phyloP scores from a whole-genome alignment of 2,888 invertebrate species.

The Synanthedon tipuliformis region DNA sequence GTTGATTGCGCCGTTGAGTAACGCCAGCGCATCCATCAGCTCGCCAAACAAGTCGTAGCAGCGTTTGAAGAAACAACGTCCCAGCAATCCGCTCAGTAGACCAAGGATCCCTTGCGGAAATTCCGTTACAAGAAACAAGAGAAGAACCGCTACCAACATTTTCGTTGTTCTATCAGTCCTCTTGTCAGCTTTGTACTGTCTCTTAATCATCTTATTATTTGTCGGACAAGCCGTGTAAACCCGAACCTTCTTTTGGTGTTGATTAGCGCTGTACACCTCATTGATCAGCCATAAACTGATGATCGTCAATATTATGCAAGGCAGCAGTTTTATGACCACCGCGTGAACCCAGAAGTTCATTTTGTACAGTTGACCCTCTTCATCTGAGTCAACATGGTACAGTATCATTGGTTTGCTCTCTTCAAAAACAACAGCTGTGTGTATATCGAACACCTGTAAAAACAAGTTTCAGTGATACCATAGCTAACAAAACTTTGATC shows the following conservation, averaged over 20 bases:
- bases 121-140: slow-evolving; percentile 89
- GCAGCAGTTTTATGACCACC: slow-evolving; percentile 82
- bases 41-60: slow-evolving; percentile 89
- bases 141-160: slow-evolving; percentile 88
- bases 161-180: slow-evolving; percentile 84
- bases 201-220: slow-evolving; percentile 41
- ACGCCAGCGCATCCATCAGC: slow-evolving; percentile 89
- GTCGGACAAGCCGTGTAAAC: slow-evolving; percentile 55
- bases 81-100: slow-evolving; percentile 54
- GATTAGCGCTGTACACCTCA: slow-evolving; percentile 77
- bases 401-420: slow-evolving; percentile 55
- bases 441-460: slow-evolving; percentile 55
- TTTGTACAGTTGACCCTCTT: slow-evolving; percentile 72
- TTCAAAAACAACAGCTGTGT: slow-evolving; percentile 63
- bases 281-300: slow-evolving; percentile 79
- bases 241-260: slow-evolving; percentile 73
- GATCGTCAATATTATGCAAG: slow-evolving; percentile 81
- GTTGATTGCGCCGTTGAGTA: slow-evolving; percentile 92
- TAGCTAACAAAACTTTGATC: no score
- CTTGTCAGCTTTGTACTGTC: slow-evolving; percentile 53
- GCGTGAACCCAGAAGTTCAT: slow-evolving; percentile 86
- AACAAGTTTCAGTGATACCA: not conserved
- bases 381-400: slow-evolving; percentile 67
- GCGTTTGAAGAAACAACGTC: slow-evolving; percentile 78
- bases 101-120: slow-evolving; percentile 81